Conservation (phyloP, 2,888 invertebrate genomes). For the Epinotia demarniana region DNA sequence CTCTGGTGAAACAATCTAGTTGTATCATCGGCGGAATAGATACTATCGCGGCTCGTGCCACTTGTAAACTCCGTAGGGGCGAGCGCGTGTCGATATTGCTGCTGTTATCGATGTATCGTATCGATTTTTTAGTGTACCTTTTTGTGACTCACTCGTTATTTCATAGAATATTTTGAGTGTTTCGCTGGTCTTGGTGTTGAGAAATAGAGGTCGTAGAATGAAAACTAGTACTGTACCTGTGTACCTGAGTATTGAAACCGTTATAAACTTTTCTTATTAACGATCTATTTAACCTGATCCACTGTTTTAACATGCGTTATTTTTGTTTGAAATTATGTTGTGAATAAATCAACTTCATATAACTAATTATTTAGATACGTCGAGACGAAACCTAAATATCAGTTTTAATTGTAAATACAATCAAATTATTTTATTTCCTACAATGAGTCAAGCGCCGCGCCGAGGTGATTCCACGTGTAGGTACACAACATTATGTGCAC, state of each 20-base stretch:
- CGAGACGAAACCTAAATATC: too few species aligned
- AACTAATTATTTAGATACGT: too few species aligned
- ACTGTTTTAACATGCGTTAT: background rate
- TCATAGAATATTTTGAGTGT: too few species aligned
- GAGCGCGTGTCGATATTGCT: conserved; percentile 48
- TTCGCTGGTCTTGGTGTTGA: too few species aligned
- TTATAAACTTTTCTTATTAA: too few species aligned
- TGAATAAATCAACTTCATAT: conserved; percentile 1
- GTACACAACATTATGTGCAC: too few species aligned
- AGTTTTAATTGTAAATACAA: background rate
- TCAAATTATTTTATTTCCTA: too few species aligned
- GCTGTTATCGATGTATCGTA: conserved; percentile 50
- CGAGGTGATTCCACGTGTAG: too few species aligned
- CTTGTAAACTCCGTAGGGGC: conserved; percentile 74
- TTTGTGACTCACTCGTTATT: background rate
- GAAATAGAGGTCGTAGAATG: too few species aligned
- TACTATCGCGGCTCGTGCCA: conserved; percentile 81
- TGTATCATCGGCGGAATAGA: conserved; percentile 79
- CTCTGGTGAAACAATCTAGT: conserved; percentile 77
- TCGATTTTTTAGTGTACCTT: background rate
- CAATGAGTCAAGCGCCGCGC: too few species aligned
- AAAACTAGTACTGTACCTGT: too few species aligned
- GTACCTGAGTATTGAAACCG: too few species aligned
- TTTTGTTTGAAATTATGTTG: background rate
- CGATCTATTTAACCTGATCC: background rate